phyloP scores from a whole-genome alignment of 2,113 vertebrate species.

The Alligator mississippiensis region DNA sequence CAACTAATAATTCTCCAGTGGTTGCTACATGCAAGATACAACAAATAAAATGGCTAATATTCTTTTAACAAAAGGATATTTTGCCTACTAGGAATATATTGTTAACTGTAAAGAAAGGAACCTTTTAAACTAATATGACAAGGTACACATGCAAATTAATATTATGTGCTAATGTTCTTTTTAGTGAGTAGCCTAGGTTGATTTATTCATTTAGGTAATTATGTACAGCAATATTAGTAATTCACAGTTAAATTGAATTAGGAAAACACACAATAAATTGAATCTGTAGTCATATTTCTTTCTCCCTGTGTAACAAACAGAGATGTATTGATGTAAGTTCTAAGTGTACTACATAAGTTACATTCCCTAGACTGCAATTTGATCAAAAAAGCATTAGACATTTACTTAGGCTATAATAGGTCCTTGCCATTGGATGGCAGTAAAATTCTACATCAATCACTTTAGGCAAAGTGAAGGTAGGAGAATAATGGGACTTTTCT shows the following conservation, averaged over 20 bases:
- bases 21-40: constrained; percentile 20
- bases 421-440: constrained; percentile 96
- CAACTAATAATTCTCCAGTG: constrained; percentile 55
- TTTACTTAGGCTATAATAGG: constrained; percentile 85
- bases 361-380: constrained; percentile 87
- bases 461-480: constrained; percentile 72
- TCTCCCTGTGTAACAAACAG: constrained; percentile 80
- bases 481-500: constrained; percentile 78
- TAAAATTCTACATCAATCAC: constrained; percentile 98
- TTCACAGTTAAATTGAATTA: constrained; percentile 94
- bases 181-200: constrained; percentile 86
- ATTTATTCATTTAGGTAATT: constrained; percentile 98
- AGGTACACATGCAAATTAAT: constrained; percentile 85
- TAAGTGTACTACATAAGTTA: constrained; percentile 81
- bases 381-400: constrained; percentile 83
- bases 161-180: constrained; percentile 84
- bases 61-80: constrained; percentile 75
- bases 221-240: constrained; percentile 92
- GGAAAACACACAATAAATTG: constrained; percentile 86
- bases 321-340: constrained; percentile 85
- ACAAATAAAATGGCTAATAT: constrained; percentile 42
- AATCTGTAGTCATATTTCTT: constrained; percentile 86
- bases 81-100: constrained; percentile 72
- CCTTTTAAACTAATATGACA: constrained; percentile 88
- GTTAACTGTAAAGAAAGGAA: constrained; percentile 79